A percentile compares a stretch with the other conserved stretches of the same genome.
Evolutionary conservation across 2,888 invertebrate genomes (phyloP).

Genomic region (Plagiodera versicolora): DNA sequence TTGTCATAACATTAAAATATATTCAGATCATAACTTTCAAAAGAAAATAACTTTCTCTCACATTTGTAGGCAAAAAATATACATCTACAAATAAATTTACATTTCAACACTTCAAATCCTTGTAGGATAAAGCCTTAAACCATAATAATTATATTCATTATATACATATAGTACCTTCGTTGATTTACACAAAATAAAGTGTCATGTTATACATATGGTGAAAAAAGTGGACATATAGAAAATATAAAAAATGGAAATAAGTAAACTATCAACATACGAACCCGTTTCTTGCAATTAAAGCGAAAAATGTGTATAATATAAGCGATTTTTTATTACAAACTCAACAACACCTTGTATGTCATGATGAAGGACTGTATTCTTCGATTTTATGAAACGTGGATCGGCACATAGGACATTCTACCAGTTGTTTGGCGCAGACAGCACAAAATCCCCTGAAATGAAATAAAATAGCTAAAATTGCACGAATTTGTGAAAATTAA

Average conservation of each 20-base stretch:
- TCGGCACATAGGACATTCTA: slow-evolving; percentile 88
- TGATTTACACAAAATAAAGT: slow-evolving; percentile 19
- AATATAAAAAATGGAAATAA: slow-evolving; percentile 30
- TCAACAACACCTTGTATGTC: slow-evolving; percentile 44
- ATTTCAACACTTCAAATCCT: slow-evolving; percentile 16
- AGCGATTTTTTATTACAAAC: slow-evolving; percentile 11
- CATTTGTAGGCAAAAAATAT: slow-evolving; percentile 32
- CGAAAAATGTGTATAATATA: slow-evolving; percentile 38
- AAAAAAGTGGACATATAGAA: slow-evolving; percentile 20
- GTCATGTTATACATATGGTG: slow-evolving; percentile 20
- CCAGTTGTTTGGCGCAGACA: slow-evolving; percentile 74
- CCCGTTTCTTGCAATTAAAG: slow-evolving; percentile 32
- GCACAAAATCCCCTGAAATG: slow-evolving; percentile 79
- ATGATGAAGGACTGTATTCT: slow-evolving; percentile 53
- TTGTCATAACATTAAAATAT: slow-evolving; percentile 36
- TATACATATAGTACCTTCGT: slow-evolving; percentile 27
- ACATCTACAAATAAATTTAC: slow-evolving; percentile 29
- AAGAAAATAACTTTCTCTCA: slow-evolving; percentile 29
- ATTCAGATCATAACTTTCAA: slow-evolving; percentile 27
- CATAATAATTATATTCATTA: slow-evolving; percentile 17
- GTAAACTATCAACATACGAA: slow-evolving; percentile 31
- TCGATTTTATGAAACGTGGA: slow-evolving; percentile 61
- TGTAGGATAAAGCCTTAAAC: slow-evolving; percentile 31
- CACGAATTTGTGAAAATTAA: too few relatives aligned
- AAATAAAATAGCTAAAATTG: slow-evolving; percentile 5